Percentiles rank a stretch among this genome's conserved stretches.
phyloP scores from a whole-genome alignment of 1,140 invertebrate genomes.

The Andricus grossulariae region DNA sequence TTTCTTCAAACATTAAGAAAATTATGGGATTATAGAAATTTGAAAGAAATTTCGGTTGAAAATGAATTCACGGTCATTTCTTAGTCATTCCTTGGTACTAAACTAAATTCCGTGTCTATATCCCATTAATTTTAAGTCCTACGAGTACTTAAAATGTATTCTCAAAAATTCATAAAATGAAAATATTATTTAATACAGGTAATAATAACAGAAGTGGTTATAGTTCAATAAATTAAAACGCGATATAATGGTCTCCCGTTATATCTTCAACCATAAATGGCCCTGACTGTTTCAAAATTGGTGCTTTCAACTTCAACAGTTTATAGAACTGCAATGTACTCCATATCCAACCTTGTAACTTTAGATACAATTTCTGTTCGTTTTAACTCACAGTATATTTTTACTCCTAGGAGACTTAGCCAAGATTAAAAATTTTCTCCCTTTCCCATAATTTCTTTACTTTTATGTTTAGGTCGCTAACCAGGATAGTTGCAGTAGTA shows the following conservation, averaged over 20 bases:
- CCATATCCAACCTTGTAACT: not conserved
- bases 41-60: no score
- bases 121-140: no score
- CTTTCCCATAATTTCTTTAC: not conserved
- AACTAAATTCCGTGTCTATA: no score
- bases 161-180: no score
- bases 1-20: no score
- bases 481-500: not conserved
- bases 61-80: no score
- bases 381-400: constrained; percentile 5
- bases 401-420: constrained; percentile 1
- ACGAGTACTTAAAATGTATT: no score
- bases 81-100: no score
- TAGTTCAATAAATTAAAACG: not conserved
- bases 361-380: constrained; percentile 8
- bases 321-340: not conserved
- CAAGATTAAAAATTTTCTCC: not conserved
- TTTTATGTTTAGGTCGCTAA: constrained; percentile 2
- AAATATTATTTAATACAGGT: no score
- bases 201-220: not conserved
- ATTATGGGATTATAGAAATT: no score
- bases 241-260: constrained; percentile 14
- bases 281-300: constrained; percentile 10
- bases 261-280: constrained; percentile 5
- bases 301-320: not conserved